Percentiles rank a stretch among this genome's conserved stretches.
phyloP scores from a whole-genome alignment of 2,888 invertebrate species.

The Asteroscopus sphinx region DNA sequence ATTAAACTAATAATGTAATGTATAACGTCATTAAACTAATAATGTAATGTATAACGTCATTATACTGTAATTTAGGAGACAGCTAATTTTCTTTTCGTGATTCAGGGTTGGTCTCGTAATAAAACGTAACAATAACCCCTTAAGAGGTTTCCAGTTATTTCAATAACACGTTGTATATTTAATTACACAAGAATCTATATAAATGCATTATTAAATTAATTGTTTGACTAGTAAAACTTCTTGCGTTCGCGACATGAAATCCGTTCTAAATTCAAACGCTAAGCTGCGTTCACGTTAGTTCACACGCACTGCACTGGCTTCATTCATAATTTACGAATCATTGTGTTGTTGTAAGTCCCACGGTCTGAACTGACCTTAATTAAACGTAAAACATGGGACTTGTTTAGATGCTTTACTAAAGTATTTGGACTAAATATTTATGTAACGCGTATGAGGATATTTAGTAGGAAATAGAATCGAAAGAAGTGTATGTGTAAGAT shows the following conservation, averaged over 20 bases:
- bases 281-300: conserved; percentile 27
- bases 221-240: conserved; percentile 24
- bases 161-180: not conserved
- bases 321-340: conserved; percentile 50
- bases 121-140: too few relatives aligned
- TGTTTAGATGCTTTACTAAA: conserved; percentile 13
- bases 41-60: too few relatives aligned
- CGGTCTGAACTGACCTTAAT: conserved; percentile 38
- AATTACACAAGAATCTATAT: conserved; percentile 7
- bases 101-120: too few relatives aligned
- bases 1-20: too few relatives aligned
- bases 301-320: conserved; percentile 40
- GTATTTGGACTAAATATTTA: conserved; percentile 27
- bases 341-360: conserved; percentile 38
- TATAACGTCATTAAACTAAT: too few relatives aligned
- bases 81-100: too few relatives aligned
- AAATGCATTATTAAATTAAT: conserved; percentile 2
- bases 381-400: conserved; percentile 19
- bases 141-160: too few relatives aligned
- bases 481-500: too few relatives aligned
- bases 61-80: too few relatives aligned
- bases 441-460: not conserved
- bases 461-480: too few relatives aligned
- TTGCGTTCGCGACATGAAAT: conserved; percentile 25
- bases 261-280: conserved; percentile 43